Conservation (phyloP, 2,888 invertebrate genomes). For the Noctuana brunneofusca region DNA sequence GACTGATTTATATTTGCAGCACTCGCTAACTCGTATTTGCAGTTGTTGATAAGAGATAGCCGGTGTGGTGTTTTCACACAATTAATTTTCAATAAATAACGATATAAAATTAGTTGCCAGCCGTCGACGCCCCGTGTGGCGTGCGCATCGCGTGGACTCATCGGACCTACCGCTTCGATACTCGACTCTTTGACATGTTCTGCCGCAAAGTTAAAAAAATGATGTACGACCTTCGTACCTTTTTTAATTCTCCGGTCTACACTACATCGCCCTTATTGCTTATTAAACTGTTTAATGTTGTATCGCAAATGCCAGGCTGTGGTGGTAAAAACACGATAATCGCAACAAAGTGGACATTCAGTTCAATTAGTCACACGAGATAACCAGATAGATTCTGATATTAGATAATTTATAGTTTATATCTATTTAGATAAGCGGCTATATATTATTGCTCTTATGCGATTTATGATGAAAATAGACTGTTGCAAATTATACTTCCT, state of each 20-base stretch:
- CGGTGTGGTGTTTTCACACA: slow-evolving; percentile 60
- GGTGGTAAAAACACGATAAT: slow-evolving; percentile 42
- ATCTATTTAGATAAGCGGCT: slow-evolving; percentile 30
- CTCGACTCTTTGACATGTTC: slow-evolving; percentile 49
- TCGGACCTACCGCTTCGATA: slow-evolving; percentile 60
- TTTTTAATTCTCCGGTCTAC: slow-evolving; percentile 40
- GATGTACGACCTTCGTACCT: slow-evolving; percentile 32
- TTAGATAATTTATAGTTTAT: slow-evolving; percentile 24
- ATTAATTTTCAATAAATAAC: slow-evolving; percentile 73
- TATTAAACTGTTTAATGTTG: slow-evolving; percentile 41
- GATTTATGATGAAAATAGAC: slow-evolving; percentile 31
- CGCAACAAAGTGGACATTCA: slow-evolving; percentile 40
- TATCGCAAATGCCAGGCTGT: slow-evolving; percentile 40
- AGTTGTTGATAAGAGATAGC: slow-evolving; percentile 48
- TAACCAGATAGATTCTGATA: slow-evolving; percentile 27
- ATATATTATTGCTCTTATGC: slow-evolving; percentile 28
- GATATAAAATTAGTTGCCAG: slow-evolving; percentile 59
- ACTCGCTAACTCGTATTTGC: slow-evolving; percentile 32
- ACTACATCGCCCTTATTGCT: slow-evolving; percentile 37
- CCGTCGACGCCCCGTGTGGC: slow-evolving; percentile 55
- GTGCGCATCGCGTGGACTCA: slow-evolving; percentile 51
- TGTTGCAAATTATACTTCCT: slow-evolving; percentile 14
- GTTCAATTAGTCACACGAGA: slow-evolving; percentile 40
- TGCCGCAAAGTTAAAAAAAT: slow-evolving; percentile 44
- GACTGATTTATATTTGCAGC: slow-evolving; percentile 44